phyloP scores from a whole-genome alignment of 2,797 vertebrate species.

The Lithobates sylvaticus region DNA sequence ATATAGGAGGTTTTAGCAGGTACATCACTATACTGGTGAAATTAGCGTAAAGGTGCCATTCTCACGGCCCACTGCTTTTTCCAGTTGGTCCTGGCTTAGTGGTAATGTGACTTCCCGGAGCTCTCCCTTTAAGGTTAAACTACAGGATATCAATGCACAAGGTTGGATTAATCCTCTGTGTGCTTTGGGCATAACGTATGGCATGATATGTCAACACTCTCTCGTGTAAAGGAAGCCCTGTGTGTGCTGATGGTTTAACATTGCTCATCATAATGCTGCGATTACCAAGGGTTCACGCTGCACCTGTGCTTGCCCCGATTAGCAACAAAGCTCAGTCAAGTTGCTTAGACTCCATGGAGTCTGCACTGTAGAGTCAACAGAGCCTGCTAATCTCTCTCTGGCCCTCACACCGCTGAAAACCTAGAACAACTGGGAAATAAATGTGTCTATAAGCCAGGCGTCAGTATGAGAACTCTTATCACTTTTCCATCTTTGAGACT shows the following conservation, averaged over 20 bases:
- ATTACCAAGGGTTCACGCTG: background rate
- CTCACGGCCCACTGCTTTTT: background rate
- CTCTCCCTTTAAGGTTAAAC: background rate
- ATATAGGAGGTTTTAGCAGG: too few species aligned
- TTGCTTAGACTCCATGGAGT: conserved; percentile 59
- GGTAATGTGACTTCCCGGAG: background rate
- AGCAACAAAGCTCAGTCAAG: conserved; percentile 57
- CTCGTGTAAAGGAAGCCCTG: background rate
- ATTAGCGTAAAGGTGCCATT: background rate
- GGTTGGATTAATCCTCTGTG: conserved; percentile 4
- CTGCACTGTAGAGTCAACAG: conserved; percentile 62
- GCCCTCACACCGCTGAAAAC: conserved; percentile 54
- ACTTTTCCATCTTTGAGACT: too few species aligned
- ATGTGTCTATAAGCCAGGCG: background rate
- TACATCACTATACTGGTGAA: background rate
- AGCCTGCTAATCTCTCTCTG: conserved; percentile 66
- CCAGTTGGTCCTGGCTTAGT: background rate
- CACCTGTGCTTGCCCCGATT: conserved; percentile 66
- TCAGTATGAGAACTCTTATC: background rate
- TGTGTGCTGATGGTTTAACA: background rate
- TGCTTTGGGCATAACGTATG: background rate
- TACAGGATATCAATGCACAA: background rate
- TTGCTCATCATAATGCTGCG: conserved; percentile 15
- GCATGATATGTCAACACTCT: background rate
- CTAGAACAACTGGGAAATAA: conserved; percentile 51